phyloP scores from a whole-genome alignment of 2,888 invertebrate genomes.

The Lochmaea crataegi region DNA sequence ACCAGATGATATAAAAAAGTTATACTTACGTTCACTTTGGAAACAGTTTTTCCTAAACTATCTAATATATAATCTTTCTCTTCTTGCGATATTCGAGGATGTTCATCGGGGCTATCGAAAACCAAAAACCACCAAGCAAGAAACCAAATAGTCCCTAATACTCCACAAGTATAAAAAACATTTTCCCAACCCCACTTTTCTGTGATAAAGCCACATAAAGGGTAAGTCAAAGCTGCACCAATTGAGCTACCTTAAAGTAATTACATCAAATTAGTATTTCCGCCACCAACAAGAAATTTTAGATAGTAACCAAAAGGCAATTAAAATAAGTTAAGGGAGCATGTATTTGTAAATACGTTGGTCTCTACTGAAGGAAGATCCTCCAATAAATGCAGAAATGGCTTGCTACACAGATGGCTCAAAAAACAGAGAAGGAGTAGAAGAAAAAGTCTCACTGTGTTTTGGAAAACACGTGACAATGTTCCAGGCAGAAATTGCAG shows the following conservation, averaged over 20 bases:
- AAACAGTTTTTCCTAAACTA: conserved; percentile 66
- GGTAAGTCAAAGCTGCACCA: conserved; percentile 76
- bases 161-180: conserved; percentile 75
- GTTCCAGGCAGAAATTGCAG: too few relatives aligned
- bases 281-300: too few relatives aligned
- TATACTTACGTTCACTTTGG: conserved; percentile 56
- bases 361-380: too few relatives aligned
- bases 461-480: too few relatives aligned
- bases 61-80: conserved; percentile 72
- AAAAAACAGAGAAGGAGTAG: too few relatives aligned
- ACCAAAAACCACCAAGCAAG: conserved; percentile 72
- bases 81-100: conserved; percentile 72
- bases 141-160: conserved; percentile 75
- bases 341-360: too few relatives aligned
- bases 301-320: too few relatives aligned
- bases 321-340: too few relatives aligned
- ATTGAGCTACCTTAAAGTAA: conserved; percentile 70
- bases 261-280: too few relatives aligned
- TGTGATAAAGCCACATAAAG: conserved; percentile 76
- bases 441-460: too few relatives aligned
- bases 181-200: conserved; percentile 76
- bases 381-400: too few relatives aligned
- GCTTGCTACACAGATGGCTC: too few relatives aligned
- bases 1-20: neutral
- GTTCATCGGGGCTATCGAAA: conserved; percentile 73